Conservation (phyloP, 2,888 invertebrate genomes). For the Plebejus anna region DNA sequence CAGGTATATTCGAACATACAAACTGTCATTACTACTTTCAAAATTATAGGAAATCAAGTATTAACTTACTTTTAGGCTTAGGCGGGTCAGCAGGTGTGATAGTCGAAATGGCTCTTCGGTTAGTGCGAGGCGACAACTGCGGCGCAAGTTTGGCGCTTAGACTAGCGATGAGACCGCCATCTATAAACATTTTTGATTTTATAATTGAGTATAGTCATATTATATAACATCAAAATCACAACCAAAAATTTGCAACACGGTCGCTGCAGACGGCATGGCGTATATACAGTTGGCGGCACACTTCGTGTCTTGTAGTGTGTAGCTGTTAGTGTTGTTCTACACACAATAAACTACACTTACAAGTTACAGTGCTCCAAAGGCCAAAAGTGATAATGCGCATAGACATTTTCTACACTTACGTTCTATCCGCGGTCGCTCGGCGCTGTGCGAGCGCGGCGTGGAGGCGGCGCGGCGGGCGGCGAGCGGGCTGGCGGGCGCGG, state of each 20-base stretch:
- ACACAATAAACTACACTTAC: slow-evolving; percentile 43
- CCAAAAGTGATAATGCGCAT: too few relatives aligned
- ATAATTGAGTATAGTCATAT: too few relatives aligned
- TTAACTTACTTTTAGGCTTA: slow-evolving; percentile 69
- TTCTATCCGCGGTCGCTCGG: slow-evolving; percentile 77
- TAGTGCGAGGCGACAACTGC: slow-evolving; percentile 78
- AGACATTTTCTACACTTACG: slow-evolving; percentile 47
- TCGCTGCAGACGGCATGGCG: not conserved
- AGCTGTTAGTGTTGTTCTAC: slow-evolving; percentile 45
- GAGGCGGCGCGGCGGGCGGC: slow-evolving; percentile 36
- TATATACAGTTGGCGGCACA: slow-evolving; percentile 48
- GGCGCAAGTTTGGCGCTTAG: slow-evolving; percentile 85
- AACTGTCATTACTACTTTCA: not conserved
- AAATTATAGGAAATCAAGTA: not conserved
- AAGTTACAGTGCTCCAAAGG: too few relatives aligned
- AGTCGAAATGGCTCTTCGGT: slow-evolving; percentile 64
- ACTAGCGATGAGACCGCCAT: slow-evolving; percentile 85
- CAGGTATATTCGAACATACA: not conserved
- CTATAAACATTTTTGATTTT: slow-evolving; percentile 44
- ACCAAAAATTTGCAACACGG: too few relatives aligned
- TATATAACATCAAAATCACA: too few relatives aligned
- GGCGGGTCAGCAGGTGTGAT: slow-evolving; percentile 68
- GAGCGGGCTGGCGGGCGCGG: slow-evolving; percentile 50
- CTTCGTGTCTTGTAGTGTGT: slow-evolving; percentile 64
- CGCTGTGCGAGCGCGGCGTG: slow-evolving; percentile 80